Conservation (phyloP, 1,140 invertebrate species). For the Cherax quadricarinatus region DNA sequence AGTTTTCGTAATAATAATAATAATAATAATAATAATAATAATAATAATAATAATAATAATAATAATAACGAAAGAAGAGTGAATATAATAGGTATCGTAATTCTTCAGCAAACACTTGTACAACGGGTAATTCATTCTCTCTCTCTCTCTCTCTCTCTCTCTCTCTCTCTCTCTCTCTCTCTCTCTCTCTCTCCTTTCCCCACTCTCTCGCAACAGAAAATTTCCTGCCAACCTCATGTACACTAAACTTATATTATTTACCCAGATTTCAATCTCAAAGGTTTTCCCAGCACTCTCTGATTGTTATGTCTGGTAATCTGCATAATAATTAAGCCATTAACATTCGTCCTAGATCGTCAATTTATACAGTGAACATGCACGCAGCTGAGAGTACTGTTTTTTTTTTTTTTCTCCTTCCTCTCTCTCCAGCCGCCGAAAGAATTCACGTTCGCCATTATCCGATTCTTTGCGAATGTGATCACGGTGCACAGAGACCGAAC, state of each 20-base stretch:
- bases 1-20: too few relatives aligned
- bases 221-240: not conserved
- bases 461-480: too few relatives aligned
- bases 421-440: too few relatives aligned
- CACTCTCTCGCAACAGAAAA: not conserved
- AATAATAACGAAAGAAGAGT: too few relatives aligned
- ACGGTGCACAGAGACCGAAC: too few relatives aligned
- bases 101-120: too few relatives aligned
- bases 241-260: conserved; percentile 9
- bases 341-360: not conserved
- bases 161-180: conserved; percentile 22
- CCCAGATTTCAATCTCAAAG: not conserved
- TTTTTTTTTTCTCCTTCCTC: too few relatives aligned
- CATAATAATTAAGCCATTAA: conserved; percentile 34
- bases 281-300: not conserved
- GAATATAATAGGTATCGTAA: too few relatives aligned
- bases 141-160: not conserved
- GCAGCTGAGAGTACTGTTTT: not conserved
- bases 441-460: too few relatives aligned
- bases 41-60: too few relatives aligned
- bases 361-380: not conserved
- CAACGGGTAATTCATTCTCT: too few relatives aligned
- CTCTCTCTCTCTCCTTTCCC: conserved; percentile 2
- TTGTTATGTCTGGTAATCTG: conserved; percentile 1
- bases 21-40: too few relatives aligned